These are phyloP conservation scores for Syngnathus acus DNA, from an alignment of 2,797 vertebrate genomes.

Conservation along the genomic window DNA sequence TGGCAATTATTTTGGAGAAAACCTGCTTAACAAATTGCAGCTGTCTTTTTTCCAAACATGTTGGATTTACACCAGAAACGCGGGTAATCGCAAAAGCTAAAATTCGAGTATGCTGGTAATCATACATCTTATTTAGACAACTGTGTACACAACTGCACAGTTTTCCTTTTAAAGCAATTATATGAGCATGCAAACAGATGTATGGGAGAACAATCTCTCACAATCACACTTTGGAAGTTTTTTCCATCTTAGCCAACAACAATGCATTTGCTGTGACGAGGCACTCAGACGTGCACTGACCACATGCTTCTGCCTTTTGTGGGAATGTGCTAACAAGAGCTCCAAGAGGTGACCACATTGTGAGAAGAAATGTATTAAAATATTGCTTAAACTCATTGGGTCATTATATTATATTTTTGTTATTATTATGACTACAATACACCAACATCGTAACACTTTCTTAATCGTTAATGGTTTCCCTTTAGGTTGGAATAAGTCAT, in stretches of 20 bases:
- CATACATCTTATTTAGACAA: not conserved
- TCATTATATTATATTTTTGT: not conserved
- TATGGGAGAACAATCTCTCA: not conserved
- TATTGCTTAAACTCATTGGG: not conserved
- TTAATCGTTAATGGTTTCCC: not conserved
- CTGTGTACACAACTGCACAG: not conserved
- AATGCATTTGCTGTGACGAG: not conserved
- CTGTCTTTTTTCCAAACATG: not conserved
- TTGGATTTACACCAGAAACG: not conserved
- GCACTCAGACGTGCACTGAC: not conserved
- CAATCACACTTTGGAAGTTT: not conserved
- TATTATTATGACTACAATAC: not conserved
- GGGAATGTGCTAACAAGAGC: not conserved
- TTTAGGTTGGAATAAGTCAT: constrained; percentile 49
- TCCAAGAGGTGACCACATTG: not conserved
- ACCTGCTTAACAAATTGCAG: not conserved
- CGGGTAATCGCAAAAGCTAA: not conserved
- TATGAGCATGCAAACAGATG: not conserved
- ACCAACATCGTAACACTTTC: not conserved
- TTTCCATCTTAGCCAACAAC: not conserved
- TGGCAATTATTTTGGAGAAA: not conserved
- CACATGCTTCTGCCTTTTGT: not conserved
- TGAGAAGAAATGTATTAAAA: not conserved
- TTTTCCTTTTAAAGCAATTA: not conserved
- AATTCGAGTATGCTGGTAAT: not conserved